Evolutionary conservation across 2,888 invertebrate genomes (phyloP), one percentile per base, ranked within the genome.

Genomic region (Allygus modestus): DNA sequence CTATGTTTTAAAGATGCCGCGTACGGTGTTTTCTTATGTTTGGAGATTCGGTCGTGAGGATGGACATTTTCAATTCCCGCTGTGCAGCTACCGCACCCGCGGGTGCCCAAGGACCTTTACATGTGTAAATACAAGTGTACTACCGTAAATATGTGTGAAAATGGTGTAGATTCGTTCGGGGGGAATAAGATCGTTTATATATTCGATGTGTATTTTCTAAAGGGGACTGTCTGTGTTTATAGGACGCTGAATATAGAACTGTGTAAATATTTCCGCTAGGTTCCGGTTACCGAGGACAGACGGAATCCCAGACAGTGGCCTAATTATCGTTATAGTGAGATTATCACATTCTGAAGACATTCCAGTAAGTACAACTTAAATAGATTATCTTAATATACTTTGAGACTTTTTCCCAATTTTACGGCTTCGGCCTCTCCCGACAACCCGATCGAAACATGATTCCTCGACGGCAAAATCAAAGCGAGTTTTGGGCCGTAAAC

Each of bases 11-110:
- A 58, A 75, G 73, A 75, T 77, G 77, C 51, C 46, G 41, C 77
- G 77, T 75, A 23, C 54, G 12, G 33, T 77, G 69, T 31, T 51
- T 69, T 81, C 79, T 84, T 71, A 71, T 73, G 71, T 82, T 75
- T 85, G 82, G 85, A 85, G 82, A 83, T 79, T 46, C 0, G 54
- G 85, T 86, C 84, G 86, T 85, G 87, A 86, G 87, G 84, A 73
- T 86, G 86, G 86, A 87, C 87, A 86, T 84, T 83, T 86, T 87
- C 86, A 87, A 85, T 86, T 87, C 87, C 87, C 85, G 81, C 87
- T 87, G 87, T 85, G 85, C 82, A 17, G 26, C 33, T 37, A 65
- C 79, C 65, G 75, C 75, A 37, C 77, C 84, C 81, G 54, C 71
- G 79, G 85, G 86, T 84, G 86, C 71, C 54, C 23, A 33, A 58